Conservation (phyloP, 1,140 invertebrate species). For the Diplogasteroides magnus region DNA sequence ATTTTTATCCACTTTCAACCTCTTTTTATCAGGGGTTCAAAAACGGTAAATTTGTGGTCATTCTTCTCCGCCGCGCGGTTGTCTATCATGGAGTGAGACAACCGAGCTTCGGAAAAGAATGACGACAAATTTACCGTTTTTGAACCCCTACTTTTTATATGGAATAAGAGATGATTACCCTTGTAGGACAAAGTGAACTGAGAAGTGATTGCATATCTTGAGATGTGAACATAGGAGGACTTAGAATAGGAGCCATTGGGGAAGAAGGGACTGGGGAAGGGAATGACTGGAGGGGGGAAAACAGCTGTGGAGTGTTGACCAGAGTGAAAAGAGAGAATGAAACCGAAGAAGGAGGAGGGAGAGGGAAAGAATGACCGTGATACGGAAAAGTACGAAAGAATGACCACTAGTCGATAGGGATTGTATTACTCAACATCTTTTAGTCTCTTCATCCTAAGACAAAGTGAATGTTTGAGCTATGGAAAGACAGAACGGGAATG, state of each 20-base stretch:
- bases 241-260: neutral
- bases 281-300: neutral
- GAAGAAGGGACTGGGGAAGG: neutral
- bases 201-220: neutral
- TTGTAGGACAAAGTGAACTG: neutral
- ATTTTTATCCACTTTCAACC: too few relatives aligned
- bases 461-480: too few relatives aligned
- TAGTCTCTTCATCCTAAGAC: too few relatives aligned
- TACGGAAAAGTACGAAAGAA: too few relatives aligned
- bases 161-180: neutral
- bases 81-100: too few relatives aligned
- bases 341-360: neutral
- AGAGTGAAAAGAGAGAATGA: neutral
- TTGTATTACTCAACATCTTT: too few relatives aligned
- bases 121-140: neutral
- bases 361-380: neutral
- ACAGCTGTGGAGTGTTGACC: neutral
- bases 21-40: too few relatives aligned
- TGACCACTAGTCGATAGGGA: too few relatives aligned
- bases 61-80: too few relatives aligned
- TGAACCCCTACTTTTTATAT: neutral
- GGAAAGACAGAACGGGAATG: too few relatives aligned
- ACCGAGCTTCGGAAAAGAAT: too few relatives aligned
- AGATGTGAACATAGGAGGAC: neutral
- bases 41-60: too few relatives aligned